Percentiles rank a stretch among this genome's conserved stretches.
Evolutionary conservation across 37 sponge, comb jelly and placozoan genomes (phyloP).

Genomic region (Beroe ovata): DNA sequence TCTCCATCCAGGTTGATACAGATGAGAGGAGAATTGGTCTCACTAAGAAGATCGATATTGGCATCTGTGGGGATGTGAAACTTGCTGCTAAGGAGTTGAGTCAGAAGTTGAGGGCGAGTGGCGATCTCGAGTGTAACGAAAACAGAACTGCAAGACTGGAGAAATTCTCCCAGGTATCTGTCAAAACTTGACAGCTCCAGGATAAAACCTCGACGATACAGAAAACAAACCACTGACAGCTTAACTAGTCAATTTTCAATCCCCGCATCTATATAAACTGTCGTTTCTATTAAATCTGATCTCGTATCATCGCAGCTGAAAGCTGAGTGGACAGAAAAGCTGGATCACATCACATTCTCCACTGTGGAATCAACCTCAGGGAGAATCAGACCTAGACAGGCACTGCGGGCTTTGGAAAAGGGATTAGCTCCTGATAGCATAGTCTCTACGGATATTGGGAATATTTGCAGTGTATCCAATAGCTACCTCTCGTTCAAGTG

Average conservation of each 20-base stretch:
- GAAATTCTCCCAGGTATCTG: constrained; percentile 5
- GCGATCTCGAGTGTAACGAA: background rate
- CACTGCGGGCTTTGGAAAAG: background rate
- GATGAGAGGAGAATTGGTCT: constrained; percentile 1
- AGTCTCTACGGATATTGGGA: constrained; percentile 37
- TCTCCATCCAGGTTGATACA: constrained; percentile 12
- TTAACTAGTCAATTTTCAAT: too few relatives aligned
- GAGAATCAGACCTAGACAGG: constrained; percentile 23
- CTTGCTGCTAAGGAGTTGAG: constrained; percentile 6
- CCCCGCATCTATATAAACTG: too few relatives aligned
- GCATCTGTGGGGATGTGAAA: constrained; percentile 37
- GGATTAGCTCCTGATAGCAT: constrained; percentile 24
- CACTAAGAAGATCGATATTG: constrained; percentile 34
- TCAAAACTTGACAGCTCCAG: too few relatives aligned
- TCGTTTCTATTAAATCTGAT: too few relatives aligned
- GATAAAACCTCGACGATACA: too few relatives aligned
- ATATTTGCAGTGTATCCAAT: constrained; percentile 40
- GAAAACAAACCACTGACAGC: too few relatives aligned
- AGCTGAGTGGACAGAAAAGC: background rate
- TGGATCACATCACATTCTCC: background rate
- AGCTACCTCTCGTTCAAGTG: constrained; percentile 35
- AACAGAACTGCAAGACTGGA: background rate
- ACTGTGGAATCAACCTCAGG: background rate
- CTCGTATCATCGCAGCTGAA: background rate
- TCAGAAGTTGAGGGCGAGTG: background rate